Evolutionary conservation across 2,797 vertebrate genomes (phyloP), one percentile per base, ranked within the genome.

Genomic region (Gymnothorax reevesii): DNA sequence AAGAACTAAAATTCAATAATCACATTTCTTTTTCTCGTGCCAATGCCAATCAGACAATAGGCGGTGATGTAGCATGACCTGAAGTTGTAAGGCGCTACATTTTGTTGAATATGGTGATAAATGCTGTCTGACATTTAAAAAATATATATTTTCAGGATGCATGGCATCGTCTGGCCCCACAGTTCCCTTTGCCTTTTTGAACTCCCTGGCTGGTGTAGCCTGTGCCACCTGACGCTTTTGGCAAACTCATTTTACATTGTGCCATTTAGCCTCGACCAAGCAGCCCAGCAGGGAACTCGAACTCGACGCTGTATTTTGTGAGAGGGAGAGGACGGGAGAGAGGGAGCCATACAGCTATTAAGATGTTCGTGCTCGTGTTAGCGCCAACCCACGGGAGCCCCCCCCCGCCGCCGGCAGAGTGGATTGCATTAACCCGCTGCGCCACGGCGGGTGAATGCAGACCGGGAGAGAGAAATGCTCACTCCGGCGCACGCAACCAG

Each of bases 341-440:
- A 82, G 88, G 86, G 84, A 86, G 89, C 87, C 92, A 89, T 88
- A 86, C 84, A 92, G 91, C 86, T 90, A 92, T 93, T 93, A 90
- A 91, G 88, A 92, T 90, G 90, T 94, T 93, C 91, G 93, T 93
- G 90, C 94, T 93, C 90, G 93, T 93, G 94, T 93, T 94, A 91
- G 90, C 89, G 89, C 89, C 88, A 91, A 90, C 84, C 7, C 87
- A 83, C 89, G 90, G 86, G 57, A 91, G 90, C 90, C 77, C 13
- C 86, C 88, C 89, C 90, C 87, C 82, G 87, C 90, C 91, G 77
- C 90, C 83, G 89, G 92, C 13, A 91, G 91, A 90, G 92, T 90
- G 88, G 91, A 93, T 92, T 93, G 92, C 94, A 95, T 94, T 94
- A 94, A 92, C 91, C 90, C 89, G 92, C 90, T 88, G 90, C 88